These are phyloP conservation scores for Orthosia incerta DNA, from an alignment of 2,888 invertebrate species.

Conservation along the genomic window DNA sequence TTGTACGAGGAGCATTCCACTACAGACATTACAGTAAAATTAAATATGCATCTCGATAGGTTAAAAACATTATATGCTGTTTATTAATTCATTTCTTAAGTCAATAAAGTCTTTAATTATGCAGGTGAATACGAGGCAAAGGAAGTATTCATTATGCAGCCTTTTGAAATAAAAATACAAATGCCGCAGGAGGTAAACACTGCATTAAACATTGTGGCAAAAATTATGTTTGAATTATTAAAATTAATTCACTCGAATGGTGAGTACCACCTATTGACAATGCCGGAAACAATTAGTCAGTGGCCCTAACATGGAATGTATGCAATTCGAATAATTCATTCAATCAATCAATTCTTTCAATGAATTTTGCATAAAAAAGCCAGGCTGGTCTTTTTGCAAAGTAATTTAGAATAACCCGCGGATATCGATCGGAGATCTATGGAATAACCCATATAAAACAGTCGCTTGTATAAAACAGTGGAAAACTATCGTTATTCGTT, in stretches of 20 bases:
- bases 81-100: neutral
- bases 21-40: constrained; percentile 2
- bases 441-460: no score
- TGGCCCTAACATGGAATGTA: constrained; percentile 9
- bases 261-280: constrained; percentile 8
- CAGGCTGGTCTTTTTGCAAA: no score
- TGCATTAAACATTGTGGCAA: constrained; percentile 18
- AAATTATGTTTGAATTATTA: constrained; percentile 36
- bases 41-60: constrained; percentile 7
- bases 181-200: constrained; percentile 25
- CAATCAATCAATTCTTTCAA: neutral
- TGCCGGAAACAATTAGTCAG: constrained; percentile 27
- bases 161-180: constrained; percentile 10
- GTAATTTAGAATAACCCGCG: no score
- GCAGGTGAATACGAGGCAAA: constrained; percentile 16
- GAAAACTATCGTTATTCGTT: no score
- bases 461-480: no score
- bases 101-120: constrained; percentile 8
- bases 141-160: constrained; percentile 19
- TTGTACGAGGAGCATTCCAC: neutral
- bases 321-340: constrained; percentile 19
- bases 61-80: neutral
- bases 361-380: neutral
- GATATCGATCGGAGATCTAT: no score
- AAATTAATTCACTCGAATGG: constrained; percentile 28